Percentiles rank a stretch among this genome's conserved stretches.
Conservation (phyloP, 2,113 vertebrate species). For the Etia nguti region DNA sequence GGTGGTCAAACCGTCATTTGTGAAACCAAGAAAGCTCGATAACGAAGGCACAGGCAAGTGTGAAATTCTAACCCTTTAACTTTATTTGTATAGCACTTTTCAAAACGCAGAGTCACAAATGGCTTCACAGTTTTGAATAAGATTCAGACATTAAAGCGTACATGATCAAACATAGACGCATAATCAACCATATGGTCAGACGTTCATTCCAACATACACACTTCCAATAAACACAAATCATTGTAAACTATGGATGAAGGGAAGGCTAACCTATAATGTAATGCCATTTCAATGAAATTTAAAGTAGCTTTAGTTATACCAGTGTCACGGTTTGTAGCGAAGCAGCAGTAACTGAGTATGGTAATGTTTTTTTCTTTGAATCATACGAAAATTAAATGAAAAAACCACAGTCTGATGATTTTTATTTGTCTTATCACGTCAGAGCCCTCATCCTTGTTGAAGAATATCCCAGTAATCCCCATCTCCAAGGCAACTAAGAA, state of each 20-base stretch:
- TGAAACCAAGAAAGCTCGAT: constrained; percentile 80
- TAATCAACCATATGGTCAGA: not conserved
- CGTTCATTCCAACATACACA: not conserved
- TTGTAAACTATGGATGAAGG: not conserved
- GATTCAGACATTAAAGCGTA: not conserved
- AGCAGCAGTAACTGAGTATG: not conserved
- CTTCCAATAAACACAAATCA: not conserved
- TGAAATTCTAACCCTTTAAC: not conserved
- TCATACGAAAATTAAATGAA: not conserved
- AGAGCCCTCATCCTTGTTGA: constrained; percentile 66
- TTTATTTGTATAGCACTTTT: not conserved
- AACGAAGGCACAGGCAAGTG: constrained; percentile 69
- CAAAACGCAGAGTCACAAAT: not conserved
- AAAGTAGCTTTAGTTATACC: not conserved
- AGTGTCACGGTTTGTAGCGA: not conserved
- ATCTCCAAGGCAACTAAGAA: constrained; percentile 80
- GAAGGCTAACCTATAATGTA: rapidly evolving
- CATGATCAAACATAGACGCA: rapidly evolving
- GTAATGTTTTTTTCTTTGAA: not conserved
- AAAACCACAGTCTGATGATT: not conserved
- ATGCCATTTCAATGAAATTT: rapidly evolving
- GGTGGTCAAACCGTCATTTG: constrained; percentile 92
- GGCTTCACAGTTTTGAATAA: not conserved
- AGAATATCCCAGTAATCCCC: constrained; percentile 71
- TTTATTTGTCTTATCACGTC: not conserved